Evolutionary conservation across 2,113 vertebrate genomes (phyloP).

Genomic region (Manacus vitellinus): DNA sequence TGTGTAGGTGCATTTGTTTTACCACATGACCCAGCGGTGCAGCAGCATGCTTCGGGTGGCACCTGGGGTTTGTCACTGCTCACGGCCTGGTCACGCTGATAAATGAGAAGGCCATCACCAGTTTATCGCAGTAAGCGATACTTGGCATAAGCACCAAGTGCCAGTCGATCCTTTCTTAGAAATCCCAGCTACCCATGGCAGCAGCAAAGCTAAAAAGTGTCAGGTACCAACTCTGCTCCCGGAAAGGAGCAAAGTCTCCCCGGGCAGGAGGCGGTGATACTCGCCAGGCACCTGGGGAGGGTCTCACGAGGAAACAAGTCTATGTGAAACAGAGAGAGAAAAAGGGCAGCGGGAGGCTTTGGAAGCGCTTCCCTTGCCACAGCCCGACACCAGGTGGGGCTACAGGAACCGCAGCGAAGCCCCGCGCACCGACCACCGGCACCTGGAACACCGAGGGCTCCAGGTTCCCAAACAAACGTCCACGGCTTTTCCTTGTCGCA

Average conservation of each 20-base stretch:
- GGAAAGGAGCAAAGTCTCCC: no score
- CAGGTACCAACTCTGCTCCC: rapidly evolving
- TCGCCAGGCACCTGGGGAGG: background rate
- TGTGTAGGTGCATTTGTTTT: rapidly evolving
- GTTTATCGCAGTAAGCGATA: background rate
- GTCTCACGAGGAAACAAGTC: rapidly evolving
- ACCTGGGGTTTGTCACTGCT: background rate
- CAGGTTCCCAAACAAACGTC: rapidly evolving
- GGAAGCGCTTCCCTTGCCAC: background rate
- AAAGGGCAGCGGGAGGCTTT: background rate
- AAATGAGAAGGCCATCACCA: background rate
- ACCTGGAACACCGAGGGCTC: rapidly evolving
- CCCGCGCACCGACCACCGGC: rapidly evolving
- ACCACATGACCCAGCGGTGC: rapidly evolving
- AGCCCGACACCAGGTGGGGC: background rate
- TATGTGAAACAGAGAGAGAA: background rate
- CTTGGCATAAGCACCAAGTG: background rate
- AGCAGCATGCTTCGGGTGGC: rapidly evolving
- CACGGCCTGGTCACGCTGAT: rapidly evolving
- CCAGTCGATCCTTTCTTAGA: background rate
- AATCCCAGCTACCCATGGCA: background rate
- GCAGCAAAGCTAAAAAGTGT: background rate
- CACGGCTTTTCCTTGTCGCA: rapidly evolving
- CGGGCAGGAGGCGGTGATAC: background rate
- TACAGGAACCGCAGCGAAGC: rapidly evolving